Percentiles rank a stretch among this genome's conserved stretches.
Conservation (phyloP, 2,113 vertebrate species). For the Australoheros scitulus region DNA sequence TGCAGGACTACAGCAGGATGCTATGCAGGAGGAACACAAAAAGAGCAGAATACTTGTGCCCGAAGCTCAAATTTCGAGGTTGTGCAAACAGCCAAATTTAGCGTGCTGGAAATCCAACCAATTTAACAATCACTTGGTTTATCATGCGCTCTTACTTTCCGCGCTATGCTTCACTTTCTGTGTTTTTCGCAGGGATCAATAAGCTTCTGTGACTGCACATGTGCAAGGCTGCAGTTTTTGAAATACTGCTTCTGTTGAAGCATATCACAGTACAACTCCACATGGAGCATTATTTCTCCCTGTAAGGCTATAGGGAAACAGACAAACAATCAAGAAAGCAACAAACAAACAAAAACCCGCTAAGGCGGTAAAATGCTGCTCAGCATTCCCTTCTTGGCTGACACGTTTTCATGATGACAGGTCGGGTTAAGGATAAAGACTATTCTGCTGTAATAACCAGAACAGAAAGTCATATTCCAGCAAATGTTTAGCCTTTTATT, state of each 20-base stretch:
- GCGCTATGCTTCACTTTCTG: not conserved
- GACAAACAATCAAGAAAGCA: no score
- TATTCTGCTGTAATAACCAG: not conserved
- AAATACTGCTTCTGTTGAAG: not conserved
- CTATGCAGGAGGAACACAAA: conserved; percentile 35
- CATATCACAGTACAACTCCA: not conserved
- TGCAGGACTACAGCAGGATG: conserved; percentile 32
- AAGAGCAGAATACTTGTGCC: conserved; percentile 1
- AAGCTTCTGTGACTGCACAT: conserved; percentile 5
- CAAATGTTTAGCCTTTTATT: not conserved
- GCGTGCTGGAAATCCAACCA: conserved; percentile 6
- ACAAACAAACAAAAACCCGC: no score
- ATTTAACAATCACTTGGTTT: not conserved
- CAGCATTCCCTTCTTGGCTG: conserved; percentile 18
- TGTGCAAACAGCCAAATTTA: conserved; percentile 38
- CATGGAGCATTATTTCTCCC: not conserved
- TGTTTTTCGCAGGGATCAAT: conserved; percentile 7
- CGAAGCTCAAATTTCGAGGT: not conserved
- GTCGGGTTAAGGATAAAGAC: not conserved
- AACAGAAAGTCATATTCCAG: not conserved
- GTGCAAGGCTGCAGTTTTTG: conserved; percentile 23
- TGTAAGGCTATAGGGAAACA: not conserved
- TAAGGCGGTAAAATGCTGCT: not conserved
- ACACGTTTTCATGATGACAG: conserved; percentile 23
- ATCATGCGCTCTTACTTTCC: not conserved